phyloP scores from a whole-genome alignment of 1,140 invertebrate species.

The Rhizoglyphus robini region DNA sequence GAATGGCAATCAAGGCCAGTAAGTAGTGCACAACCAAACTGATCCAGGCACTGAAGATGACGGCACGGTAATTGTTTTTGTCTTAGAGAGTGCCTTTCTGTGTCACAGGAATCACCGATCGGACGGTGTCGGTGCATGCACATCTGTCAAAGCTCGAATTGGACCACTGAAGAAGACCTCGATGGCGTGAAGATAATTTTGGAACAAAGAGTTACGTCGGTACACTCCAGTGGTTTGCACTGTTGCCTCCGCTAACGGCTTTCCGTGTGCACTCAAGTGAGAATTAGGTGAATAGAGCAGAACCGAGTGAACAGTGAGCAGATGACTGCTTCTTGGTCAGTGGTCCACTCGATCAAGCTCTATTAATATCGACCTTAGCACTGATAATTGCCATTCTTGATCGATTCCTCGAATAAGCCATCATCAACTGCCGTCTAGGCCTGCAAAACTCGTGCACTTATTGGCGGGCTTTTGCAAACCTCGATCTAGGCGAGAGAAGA shows the following conservation, averaged over 20 bases:
- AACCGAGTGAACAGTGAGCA: neutral
- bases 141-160: neutral
- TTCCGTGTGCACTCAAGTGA: neutral
- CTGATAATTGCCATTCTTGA: too few relatives aligned
- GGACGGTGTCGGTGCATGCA: neutral
- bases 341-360: neutral
- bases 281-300: constrained; percentile 11
- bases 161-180: neutral
- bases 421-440: too few relatives aligned
- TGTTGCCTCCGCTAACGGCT: constrained; percentile 5
- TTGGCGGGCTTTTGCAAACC: too few relatives aligned
- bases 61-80: neutral
- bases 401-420: too few relatives aligned
- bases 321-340: neutral
- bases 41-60: constrained; percentile 1
- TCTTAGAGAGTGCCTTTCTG: neutral
- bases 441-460: too few relatives aligned
- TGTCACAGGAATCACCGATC: constrained; percentile 1
- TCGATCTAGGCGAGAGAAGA: too few relatives aligned
- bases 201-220: neutral
- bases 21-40: constrained; percentile 7
- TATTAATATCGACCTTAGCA: too few relatives aligned
- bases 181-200: neutral
- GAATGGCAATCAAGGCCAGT: neutral
- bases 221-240: neutral